These are phyloP conservation scores for Holothuria glaberrima DNA, from an alignment of 35 echinoderm and acorn worm species.

Conservation along the genomic window DNA sequence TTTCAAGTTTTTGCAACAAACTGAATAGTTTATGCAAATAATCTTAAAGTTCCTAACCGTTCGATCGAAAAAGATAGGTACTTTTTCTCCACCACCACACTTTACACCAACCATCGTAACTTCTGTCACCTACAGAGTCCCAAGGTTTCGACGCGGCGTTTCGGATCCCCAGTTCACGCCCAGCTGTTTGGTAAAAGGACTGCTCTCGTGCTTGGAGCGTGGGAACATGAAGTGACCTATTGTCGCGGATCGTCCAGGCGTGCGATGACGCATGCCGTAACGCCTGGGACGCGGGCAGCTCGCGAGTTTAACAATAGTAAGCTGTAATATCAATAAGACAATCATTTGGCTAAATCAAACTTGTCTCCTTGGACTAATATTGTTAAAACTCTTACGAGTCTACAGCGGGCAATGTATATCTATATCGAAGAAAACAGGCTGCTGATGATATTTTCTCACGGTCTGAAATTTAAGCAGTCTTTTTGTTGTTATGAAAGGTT, in stretches of 20 bases:
- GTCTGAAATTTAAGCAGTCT: too few species aligned
- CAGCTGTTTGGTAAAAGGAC: constrained; percentile 9
- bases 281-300: constrained; percentile 9
- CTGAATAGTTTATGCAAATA: too few species aligned
- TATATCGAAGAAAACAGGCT: constrained; percentile 1
- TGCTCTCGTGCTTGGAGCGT: constrained; percentile 23
- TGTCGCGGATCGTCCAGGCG: constrained; percentile 27
- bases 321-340: constrained; percentile 50
- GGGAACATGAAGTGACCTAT: constrained; percentile 8
- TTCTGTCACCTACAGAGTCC: not conserved
- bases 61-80: too few species aligned
- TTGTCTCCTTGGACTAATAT: constrained; percentile 14
- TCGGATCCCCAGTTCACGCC: constrained; percentile 16
- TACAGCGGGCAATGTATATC: too few species aligned
- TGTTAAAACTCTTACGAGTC: too few species aligned
- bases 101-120: too few species aligned
- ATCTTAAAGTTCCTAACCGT: too few species aligned
- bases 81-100: too few species aligned
- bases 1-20: too few species aligned
- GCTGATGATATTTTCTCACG: constrained; percentile 33
- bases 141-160: constrained; percentile 22
- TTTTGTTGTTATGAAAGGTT: too few species aligned
- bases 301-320: constrained; percentile 19
- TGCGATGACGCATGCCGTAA: constrained; percentile 9
- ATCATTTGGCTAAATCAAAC: constrained; percentile 47